Conservation (phyloP, 2,113 vertebrate species). For the Amblyornis subalaris region DNA sequence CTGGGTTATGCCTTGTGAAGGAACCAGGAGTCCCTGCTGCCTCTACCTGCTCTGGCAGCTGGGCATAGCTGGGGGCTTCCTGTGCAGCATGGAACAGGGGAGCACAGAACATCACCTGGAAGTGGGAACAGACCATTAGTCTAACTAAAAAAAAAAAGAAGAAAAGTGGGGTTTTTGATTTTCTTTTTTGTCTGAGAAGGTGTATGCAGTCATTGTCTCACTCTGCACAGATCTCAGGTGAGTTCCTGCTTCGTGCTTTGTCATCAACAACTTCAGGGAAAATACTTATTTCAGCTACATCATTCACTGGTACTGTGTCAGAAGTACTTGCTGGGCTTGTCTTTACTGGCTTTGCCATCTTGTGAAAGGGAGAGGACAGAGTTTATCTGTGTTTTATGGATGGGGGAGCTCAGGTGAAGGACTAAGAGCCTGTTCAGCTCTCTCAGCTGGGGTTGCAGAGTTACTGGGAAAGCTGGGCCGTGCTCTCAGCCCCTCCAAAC, state of each 20-base stretch:
- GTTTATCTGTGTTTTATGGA: neutral
- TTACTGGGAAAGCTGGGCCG: neutral
- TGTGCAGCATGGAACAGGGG: neutral
- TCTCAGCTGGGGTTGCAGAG: neutral
- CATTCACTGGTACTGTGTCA: fast-evolving
- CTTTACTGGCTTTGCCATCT: neutral
- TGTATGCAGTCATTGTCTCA: neutral
- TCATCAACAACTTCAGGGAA: neutral
- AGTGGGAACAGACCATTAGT: neutral
- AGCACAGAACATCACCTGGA: neutral
- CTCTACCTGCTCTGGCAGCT: neutral
- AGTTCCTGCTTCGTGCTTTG: neutral
- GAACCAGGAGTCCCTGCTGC: neutral
- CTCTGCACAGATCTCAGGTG: neutral
- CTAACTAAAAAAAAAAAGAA: neutral
- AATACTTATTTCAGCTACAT: neutral
- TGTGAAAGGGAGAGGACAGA: neutral
- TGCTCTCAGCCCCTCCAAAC: neutral
- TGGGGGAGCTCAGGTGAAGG: neutral
- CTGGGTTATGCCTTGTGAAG: neutral
- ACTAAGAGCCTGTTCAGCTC: neutral
- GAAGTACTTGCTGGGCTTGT: neutral
- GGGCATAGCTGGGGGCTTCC: neutral
- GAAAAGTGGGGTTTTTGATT: fast-evolving
- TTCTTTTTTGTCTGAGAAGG: neutral